A percentile compares a stretch with the other conserved stretches of the same genome.
These are phyloP conservation scores for Epirrita christyi DNA, from an alignment of 2,888 invertebrate species.

Conservation along the genomic window DNA sequence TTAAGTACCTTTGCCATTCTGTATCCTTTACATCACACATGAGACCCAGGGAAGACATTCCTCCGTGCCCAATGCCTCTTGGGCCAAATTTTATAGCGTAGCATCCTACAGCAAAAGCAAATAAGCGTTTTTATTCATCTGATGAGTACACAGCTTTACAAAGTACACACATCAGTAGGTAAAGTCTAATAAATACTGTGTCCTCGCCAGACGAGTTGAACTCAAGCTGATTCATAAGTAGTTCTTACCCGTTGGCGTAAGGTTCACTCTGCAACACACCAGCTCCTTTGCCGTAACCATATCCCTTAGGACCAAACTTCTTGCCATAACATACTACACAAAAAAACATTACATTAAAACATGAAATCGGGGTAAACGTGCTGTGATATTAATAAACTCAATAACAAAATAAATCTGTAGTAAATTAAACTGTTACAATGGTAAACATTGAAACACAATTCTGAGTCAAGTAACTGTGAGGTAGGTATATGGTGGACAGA, in stretches of 20 bases:
- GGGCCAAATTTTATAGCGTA: slow-evolving; percentile 98
- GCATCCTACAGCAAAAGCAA: slow-evolving; percentile 90
- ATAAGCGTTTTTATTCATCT: slow-evolving; percentile 70
- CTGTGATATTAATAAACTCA: slow-evolving; percentile 40
- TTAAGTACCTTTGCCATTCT: slow-evolving; percentile 89
- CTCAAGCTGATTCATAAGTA: slow-evolving; percentile 60
- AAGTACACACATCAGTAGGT: slow-evolving; percentile 32
- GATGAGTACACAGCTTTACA: slow-evolving; percentile 64
- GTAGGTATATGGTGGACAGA: slow-evolving; percentile 38
- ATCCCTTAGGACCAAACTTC: slow-evolving; percentile 98
- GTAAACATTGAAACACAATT: slow-evolving; percentile 31
- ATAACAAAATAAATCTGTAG: slow-evolving; percentile 29
- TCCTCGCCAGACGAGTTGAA: slow-evolving; percentile 70
- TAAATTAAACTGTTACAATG: slow-evolving; percentile 22
- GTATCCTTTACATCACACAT: slow-evolving; percentile 93
- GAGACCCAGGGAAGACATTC: slow-evolving; percentile 93
- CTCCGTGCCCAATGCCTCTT: slow-evolving; percentile 96
- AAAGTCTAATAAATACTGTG: slow-evolving; percentile 57
- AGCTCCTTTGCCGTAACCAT: slow-evolving; percentile 98
- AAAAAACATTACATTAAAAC: slow-evolving; percentile 64
- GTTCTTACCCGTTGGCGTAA: slow-evolving; percentile 91
- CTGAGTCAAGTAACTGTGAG: slow-evolving; percentile 26
- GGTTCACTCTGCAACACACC: slow-evolving; percentile 96
- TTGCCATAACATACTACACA: slow-evolving; percentile 96
- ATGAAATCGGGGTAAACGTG: slow-evolving; percentile 42